Percentiles rank a stretch among this genome's conserved stretches.
Conservation (phyloP, 2,888 invertebrate genomes). For the Troides aeacus region DNA sequence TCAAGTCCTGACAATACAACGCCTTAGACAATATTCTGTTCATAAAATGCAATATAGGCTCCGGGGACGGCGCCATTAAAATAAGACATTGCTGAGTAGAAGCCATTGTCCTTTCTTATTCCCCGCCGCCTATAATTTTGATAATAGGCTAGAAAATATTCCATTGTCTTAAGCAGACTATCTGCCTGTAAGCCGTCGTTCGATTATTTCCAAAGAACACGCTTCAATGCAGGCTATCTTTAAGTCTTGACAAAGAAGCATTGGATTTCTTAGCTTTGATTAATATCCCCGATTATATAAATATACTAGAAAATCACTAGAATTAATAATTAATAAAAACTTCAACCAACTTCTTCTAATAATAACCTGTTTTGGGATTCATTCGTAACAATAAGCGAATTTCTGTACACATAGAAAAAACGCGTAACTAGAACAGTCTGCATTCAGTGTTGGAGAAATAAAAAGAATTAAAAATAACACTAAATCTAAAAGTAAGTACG, state of each 20-base stretch:
- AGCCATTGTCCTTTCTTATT: constrained; percentile 61
- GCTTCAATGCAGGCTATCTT: constrained; percentile 34
- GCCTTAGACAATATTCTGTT: constrained; percentile 55
- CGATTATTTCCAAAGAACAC: constrained; percentile 56
- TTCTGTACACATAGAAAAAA: background rate
- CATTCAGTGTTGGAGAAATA: background rate
- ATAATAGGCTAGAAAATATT: constrained; percentile 78
- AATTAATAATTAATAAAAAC: background rate
- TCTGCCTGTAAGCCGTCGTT: constrained; percentile 63
- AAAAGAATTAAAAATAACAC: background rate
- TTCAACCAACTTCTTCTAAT: background rate
- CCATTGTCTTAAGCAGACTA: constrained; percentile 70
- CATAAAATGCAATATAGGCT: constrained; percentile 64
- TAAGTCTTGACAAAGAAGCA: constrained; percentile 48
- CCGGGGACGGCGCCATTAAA: constrained; percentile 66
- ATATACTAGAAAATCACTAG: background rate
- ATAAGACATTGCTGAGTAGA: constrained; percentile 54
- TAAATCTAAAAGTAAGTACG: constrained; percentile 15
- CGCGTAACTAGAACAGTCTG: background rate
- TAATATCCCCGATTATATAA: constrained; percentile 36
- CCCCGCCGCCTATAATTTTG: constrained; percentile 72
- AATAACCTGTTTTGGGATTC: too few relatives aligned
- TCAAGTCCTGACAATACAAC: constrained; percentile 48
- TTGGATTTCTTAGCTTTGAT: constrained; percentile 41
- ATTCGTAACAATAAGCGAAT: too few relatives aligned